Conservation (phyloP, 2,888 invertebrate genomes). For the Omphaloscelis lunosa region DNA sequence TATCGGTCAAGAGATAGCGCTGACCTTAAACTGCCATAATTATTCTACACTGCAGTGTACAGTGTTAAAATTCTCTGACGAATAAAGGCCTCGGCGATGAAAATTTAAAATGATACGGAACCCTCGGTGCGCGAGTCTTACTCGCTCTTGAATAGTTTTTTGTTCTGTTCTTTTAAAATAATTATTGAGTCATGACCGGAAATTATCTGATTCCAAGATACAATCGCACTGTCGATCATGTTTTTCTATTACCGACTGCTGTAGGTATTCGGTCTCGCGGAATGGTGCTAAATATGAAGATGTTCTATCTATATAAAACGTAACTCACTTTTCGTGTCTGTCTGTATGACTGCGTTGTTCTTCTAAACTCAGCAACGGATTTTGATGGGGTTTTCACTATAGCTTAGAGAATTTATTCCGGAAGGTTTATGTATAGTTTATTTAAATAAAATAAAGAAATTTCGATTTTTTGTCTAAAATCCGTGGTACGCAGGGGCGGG, state of each 20-base stretch:
- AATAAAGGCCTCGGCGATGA: too few species aligned
- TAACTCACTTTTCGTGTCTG: too few species aligned
- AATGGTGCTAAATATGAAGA: neutral
- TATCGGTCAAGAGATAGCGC: too few species aligned
- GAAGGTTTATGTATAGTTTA: neutral
- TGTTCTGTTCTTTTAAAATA: conserved; percentile 17
- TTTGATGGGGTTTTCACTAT: neutral
- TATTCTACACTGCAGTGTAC: too few species aligned
- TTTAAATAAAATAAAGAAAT: too few species aligned
- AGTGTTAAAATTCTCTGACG: too few species aligned
- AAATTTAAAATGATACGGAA: too few species aligned
- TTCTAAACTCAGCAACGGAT: neutral
- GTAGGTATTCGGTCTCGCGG: neutral
- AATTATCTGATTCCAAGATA: conserved; percentile 53
- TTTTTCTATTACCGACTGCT: conserved; percentile 31
- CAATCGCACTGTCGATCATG: conserved; percentile 31
- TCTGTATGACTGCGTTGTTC: neutral
- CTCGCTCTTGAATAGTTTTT: too few species aligned
- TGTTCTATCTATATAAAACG: neutral
- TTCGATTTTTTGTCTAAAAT: too few species aligned
- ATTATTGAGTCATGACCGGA: conserved; percentile 57
- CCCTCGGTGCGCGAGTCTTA: too few species aligned
- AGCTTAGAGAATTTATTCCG: neutral
- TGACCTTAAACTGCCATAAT: too few species aligned
- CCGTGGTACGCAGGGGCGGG: too few species aligned